Base-by-base conservation (phyloP, 1,140 invertebrate genomes). In the Aphelenchoides fujianensis region DNA sequence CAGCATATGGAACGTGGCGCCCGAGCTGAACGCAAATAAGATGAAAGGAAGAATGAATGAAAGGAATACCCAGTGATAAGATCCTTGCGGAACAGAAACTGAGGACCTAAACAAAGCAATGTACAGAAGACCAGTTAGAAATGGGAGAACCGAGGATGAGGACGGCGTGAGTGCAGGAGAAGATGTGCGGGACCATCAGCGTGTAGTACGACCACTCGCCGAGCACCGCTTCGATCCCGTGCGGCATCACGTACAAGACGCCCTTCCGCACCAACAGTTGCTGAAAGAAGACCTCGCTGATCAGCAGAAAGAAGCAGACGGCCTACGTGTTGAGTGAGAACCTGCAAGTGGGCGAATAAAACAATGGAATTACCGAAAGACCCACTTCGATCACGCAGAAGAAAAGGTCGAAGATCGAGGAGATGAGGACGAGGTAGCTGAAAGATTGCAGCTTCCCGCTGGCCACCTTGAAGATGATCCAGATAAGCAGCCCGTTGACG, bases 301-400 rank as follows among this genome's bases (percentile, higher is more conserved):
- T n/a, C n/a, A n/a, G n/a, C n/a, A n/a, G n/a, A n/a, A n/a, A n/a
- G n/a, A n/a, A n/a, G n/a, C n/a, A n/a, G n/a, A n/a, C n/a, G n/a
- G n/a, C n/a, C n/a, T n/a, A n/a, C 55, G 55, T 19, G 55, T 7
- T 32, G 55, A 7, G 34, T 32, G 19, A 59, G 55, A 59, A 59
- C 27, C 34, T 59, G 55, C 55, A 30, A 23, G 5, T 30, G 23
- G 7, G 12, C 12, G 12, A 12, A 48, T 12, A 12, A 23, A 5
- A 59, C 28, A 59, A 30, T 59, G 55, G 7, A 5, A 7, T 59
- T 5, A 5, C 5, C n/a, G n/a, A n/a, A n/a, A n/a, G n/a, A n/a
- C n/a, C n/a, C n/a, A 59, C 55, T 23, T 59, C 55, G 34, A 59
- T 59, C 19, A 59, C 55, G 34, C 5, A 59, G 19, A 59, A 59